These are phyloP conservation scores for Belonocnema kinseyi DNA, from an alignment of 1,140 invertebrate species.

Conservation along the genomic window DNA sequence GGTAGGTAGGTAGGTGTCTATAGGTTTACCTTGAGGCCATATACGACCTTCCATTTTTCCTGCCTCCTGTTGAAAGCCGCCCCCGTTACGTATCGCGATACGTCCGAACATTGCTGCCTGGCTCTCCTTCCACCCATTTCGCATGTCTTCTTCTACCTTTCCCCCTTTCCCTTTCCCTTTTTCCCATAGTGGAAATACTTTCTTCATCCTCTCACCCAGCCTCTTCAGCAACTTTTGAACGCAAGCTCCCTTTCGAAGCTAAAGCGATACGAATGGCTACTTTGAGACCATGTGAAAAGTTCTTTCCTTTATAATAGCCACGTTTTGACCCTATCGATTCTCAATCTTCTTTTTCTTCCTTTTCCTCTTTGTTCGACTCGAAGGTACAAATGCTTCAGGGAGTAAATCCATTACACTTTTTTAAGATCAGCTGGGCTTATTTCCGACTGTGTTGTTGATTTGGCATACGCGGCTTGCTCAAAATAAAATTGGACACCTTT, in stretches of 20 bases:
- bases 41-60: slow-evolving; percentile 45
- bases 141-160: neutral
- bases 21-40: slow-evolving; percentile 33
- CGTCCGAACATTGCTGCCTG: neutral
- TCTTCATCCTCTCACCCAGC: neutral
- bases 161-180: neutral
- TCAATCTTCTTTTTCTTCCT: neutral
- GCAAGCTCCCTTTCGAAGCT: slow-evolving; percentile 32
- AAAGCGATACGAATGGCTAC: slow-evolving; percentile 54
- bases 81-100: slow-evolving; percentile 37
- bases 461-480: too few species aligned
- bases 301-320: slow-evolving; percentile 38
- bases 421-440: neutral
- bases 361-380: slow-evolving; percentile 11
- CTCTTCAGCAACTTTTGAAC: slow-evolving; percentile 38
- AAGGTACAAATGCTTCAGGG: slow-evolving; percentile 1
- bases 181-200: slow-evolving; percentile 2
- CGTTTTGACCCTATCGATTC: slow-evolving; percentile 25
- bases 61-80: slow-evolving; percentile 42
- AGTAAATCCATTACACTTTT: neutral
- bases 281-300: slow-evolving; percentile 35
- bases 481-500: too few species aligned
- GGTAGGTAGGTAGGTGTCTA: slow-evolving; percentile 47
- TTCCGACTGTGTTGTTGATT: neutral
- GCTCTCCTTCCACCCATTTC: neutral